Percentiles rank a stretch among this genome's conserved stretches.
Conservation (phyloP, 2,797 vertebrate genomes). For the Eutrigla gurnardus region DNA sequence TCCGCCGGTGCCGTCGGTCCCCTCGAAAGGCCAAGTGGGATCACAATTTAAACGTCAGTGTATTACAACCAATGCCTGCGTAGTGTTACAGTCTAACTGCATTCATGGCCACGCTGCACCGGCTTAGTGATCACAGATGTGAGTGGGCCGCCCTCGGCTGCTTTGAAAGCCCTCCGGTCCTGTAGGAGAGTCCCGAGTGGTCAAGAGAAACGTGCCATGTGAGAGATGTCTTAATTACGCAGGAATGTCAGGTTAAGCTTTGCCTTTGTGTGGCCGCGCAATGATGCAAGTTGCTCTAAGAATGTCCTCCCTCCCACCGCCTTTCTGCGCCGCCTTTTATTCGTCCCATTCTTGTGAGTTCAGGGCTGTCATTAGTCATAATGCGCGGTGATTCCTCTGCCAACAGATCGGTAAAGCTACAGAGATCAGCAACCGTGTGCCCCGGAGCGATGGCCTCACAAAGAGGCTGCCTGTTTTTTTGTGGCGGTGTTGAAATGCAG, state of each 20-base stretch:
- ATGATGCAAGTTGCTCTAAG: slow-evolving; percentile 48
- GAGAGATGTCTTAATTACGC: slow-evolving; percentile 84
- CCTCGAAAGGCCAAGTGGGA: slow-evolving; percentile 83
- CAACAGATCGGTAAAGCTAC: slow-evolving; percentile 71
- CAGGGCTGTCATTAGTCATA: slow-evolving; percentile 77
- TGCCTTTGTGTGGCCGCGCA: slow-evolving; percentile 79
- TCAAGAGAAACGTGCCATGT: slow-evolving; percentile 73
- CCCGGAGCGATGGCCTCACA: slow-evolving; percentile 21
- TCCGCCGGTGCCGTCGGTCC: slow-evolving; percentile 59
- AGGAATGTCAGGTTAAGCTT: slow-evolving; percentile 75
- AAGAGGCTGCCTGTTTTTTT: slow-evolving; percentile 54
- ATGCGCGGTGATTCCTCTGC: slow-evolving; percentile 59
- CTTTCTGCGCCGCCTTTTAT: slow-evolving; percentile 63
- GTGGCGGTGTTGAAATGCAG: slow-evolving; percentile 76
- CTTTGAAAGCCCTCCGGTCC: slow-evolving; percentile 72
- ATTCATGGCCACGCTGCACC: slow-evolving; percentile 73
- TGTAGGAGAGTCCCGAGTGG: slow-evolving; percentile 76
- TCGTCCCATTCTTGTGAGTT: slow-evolving; percentile 73
- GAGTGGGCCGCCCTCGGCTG: slow-evolving; percentile 52
- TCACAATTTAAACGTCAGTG: slow-evolving; percentile 81
- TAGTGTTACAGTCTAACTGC: slow-evolving; percentile 79
- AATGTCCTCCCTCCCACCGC: neutral
- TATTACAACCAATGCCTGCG: slow-evolving; percentile 73
- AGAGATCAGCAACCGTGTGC: slow-evolving; percentile 11
- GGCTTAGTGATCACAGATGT: slow-evolving; percentile 79